Evolutionary conservation across 2,113 vertebrate species (phyloP), one percentile per base, ranked within the genome.

Genomic region (Ceyx melanurus): DNA sequence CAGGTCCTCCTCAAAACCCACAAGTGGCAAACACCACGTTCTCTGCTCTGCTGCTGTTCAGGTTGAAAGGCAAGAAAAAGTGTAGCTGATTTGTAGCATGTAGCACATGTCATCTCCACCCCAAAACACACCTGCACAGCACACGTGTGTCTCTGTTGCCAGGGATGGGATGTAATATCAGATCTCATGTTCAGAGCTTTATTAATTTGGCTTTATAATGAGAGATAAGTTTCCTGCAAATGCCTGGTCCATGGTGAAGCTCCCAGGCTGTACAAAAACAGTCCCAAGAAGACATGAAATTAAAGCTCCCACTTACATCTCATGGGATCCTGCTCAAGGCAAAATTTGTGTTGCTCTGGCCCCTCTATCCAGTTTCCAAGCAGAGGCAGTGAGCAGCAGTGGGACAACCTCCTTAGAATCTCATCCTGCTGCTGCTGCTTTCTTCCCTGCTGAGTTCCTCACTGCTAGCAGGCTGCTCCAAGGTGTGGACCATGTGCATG

Each of bases 11-110:
- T 80, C 73, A 43, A n/a, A 79, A 50, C 22, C 71, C 20, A 26
- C 28, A 26, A 0, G 1, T 1, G 5, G 53, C n/a, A 35, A 50
- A 77, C 58, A 29, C 11, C 11, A 2, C 0, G 0, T 53, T 16
- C 4, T 40, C 8, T 18, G 13, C 29, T 48, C n/a, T 86, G 31
- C 46, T 28, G n/a, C 23, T 22, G 28, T 37, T 0, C 2, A 46
- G 25, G 33, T 4, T 68, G 80, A 64, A 71, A 48, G 15, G 37
- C 1, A 10, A 73, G 16, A n/a, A 46, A 5, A 54, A n/a, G 11
- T 1, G 9, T 10, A 43, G 53, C 53, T 67, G 48, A 16, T 33
- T 2, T 25, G 26, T 6, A 26, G 31, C 12, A 57, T 25, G 20
- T 5, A 26, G 31, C 12, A 57, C 6, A 11, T 17, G 9, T 37